A percentile compares a stretch with the other conserved stretches of the same genome.
phyloP scores from a whole-genome alignment of 2,797 vertebrate genomes.

The Iguana delicatissima region DNA sequence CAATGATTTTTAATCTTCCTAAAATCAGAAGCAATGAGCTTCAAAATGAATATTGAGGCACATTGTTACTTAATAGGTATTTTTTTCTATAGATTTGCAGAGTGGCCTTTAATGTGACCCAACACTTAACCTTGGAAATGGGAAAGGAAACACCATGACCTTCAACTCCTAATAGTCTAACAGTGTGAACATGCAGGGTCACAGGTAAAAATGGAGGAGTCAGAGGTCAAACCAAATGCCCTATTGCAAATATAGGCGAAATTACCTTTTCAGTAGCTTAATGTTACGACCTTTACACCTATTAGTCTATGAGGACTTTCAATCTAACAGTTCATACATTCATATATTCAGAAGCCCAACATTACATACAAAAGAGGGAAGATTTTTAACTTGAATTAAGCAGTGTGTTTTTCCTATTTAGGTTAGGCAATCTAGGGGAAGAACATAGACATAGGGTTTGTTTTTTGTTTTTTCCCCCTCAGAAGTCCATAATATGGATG shows the following conservation, averaged over 20 bases:
- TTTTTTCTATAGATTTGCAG: constrained; percentile 67
- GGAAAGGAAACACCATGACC: constrained; percentile 55
- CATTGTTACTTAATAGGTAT: constrained; percentile 56
- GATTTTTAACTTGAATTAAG: constrained; percentile 12
- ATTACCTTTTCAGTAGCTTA: constrained; percentile 65
- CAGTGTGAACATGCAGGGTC: constrained; percentile 67
- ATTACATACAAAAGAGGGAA: constrained; percentile 33
- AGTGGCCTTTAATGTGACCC: constrained; percentile 61
- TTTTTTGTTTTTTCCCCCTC: too few relatives aligned
- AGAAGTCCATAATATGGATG: not conserved
- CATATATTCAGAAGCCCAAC: constrained; percentile 65
- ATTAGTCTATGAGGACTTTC: constrained; percentile 59
- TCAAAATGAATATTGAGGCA: constrained; percentile 51
- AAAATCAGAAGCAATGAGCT: constrained; percentile 46
- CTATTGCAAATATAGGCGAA: constrained; percentile 65
- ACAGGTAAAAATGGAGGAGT: constrained; percentile 57
- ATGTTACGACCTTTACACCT: constrained; percentile 54
- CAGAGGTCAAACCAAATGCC: constrained; percentile 71
- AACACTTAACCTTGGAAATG: constrained; percentile 66
- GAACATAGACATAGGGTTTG: not conserved
- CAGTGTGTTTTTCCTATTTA: constrained; percentile 16
- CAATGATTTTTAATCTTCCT: constrained; percentile 9
- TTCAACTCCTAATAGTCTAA: constrained; percentile 65
- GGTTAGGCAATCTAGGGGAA: not conserved
- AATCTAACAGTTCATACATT: constrained; percentile 63